A percentile compares a stretch with the other conserved stretches of the same genome.
phyloP scores from a whole-genome alignment of 2,888 invertebrate genomes.

The Panzeria rudis region DNA sequence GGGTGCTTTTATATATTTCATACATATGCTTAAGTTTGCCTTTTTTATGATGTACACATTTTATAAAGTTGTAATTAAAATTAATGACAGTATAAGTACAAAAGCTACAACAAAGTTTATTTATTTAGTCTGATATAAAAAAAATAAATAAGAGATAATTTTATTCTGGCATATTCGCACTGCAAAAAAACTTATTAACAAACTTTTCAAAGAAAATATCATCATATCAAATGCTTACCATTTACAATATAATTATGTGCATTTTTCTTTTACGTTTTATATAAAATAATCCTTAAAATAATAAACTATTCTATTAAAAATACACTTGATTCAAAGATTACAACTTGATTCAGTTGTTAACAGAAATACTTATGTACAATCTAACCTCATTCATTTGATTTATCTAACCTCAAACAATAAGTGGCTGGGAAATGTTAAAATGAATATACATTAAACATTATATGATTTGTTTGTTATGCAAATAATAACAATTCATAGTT shows the following conservation, averaged over 20 bases:
- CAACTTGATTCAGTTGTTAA: constrained; percentile 38
- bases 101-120: constrained; percentile 49
- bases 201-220: constrained; percentile 40
- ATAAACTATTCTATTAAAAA: constrained; percentile 8
- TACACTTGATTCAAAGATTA: no score
- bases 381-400: constrained; percentile 31
- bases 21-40: constrained; percentile 3
- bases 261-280: neutral
- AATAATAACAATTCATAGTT: constrained; percentile 79
- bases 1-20: neutral
- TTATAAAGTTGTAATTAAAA: constrained; percentile 68
- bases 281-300: constrained; percentile 26
- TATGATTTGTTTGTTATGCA: constrained; percentile 42
- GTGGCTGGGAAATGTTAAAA: neutral
- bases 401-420: constrained; percentile 27
- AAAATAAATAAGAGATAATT: constrained; percentile 25
- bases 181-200: neutral
- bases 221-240: constrained; percentile 61
- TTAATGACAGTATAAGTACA: constrained; percentile 65
- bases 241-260: constrained; percentile 60
- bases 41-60: constrained; percentile 33
- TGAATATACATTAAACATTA: constrained; percentile 14
- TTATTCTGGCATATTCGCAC: neutral
- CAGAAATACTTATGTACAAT: constrained; percentile 1
- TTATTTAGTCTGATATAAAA: constrained; percentile 29